Base-by-base conservation (phyloP, 2,888 invertebrate genomes). In the Carterocephalus palaemon region DNA sequence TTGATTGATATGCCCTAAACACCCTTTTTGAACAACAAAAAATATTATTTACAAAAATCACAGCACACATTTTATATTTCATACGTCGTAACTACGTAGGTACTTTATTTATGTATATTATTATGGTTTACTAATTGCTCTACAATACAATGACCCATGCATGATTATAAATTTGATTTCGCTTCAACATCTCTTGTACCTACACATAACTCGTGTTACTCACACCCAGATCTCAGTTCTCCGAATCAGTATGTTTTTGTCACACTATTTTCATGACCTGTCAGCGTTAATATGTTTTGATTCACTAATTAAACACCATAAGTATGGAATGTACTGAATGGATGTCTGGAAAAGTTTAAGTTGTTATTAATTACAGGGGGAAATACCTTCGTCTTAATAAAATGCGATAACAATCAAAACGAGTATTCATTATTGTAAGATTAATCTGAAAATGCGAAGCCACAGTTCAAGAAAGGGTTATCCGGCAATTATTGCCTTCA, bases 391-490 rank as follows among this genome's bases (percentile, higher is more conserved):
- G 13, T 19, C 15, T 17, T 32, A 19, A 26, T 8, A 15, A 33
- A 33, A 24, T 32, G 26, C 17, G 13, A 13, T 33, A 26, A 20
- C 26, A 26, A 42, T 19, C 19, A 20, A 34, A 42, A 26, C 17
- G 13, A 19, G 8, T 34, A 5, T 19, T 19, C 19, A n/a, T n/a
- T 15, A 33, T 32, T 7, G 22, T n/a, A 42, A 42, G 19, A 33
- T 42, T 33, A 42, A 26, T 33, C 19, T 33, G 26, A n/a, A 26
- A 42, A 26, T 33, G 26, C 41, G 20, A 38, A 52, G 54, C 52
- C 45, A 51, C 52, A 54, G 49, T 52, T 52, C 45, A 47, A 32
- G 51, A 56, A 52, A 52, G 51, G 46, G 42, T 50, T 19, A 33
- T 19, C 7, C 2, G 26, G 24, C 17, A 33, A 17, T 24, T 41